phyloP scores from a whole-genome alignment of 2,113 vertebrate genomes.

The Cyanoramphus novaezelandiae region DNA sequence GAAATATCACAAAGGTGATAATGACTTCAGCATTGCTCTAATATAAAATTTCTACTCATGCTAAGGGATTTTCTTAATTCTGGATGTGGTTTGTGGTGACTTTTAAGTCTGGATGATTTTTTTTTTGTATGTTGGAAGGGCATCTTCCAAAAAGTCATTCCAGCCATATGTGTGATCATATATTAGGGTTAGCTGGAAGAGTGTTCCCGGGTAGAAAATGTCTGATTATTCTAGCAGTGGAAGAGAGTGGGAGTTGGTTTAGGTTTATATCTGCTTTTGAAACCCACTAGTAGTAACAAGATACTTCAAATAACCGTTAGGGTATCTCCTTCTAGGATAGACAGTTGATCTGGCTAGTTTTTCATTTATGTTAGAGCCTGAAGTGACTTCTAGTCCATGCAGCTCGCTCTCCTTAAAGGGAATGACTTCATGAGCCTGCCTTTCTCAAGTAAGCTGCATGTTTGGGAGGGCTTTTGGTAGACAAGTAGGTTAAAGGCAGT shows the following conservation, averaged over 20 bases:
- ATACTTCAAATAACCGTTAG: not conserved
- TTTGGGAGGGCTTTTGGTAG: not conserved
- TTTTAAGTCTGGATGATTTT: not conserved
- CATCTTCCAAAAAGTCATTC: not conserved
- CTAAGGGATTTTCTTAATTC: not conserved
- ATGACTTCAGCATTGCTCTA: not conserved
- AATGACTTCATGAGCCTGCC: not conserved
- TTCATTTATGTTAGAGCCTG: not conserved
- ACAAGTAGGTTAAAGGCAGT: not conserved
- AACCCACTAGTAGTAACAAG: not conserved
- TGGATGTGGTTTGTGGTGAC: not conserved
- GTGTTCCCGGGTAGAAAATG: not conserved
- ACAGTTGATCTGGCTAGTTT: not conserved
- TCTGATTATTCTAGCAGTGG: not conserved
- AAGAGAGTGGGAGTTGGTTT: not conserved
- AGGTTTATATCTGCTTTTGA: not conserved
- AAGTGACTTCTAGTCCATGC: not conserved
- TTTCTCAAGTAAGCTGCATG: not conserved
- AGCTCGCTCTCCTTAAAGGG: not conserved
- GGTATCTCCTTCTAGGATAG: not conserved
- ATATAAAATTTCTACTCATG: not conserved
- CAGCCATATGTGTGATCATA: not conserved
- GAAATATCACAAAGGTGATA: not conserved
- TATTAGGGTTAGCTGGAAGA: not conserved
- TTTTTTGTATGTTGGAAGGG: not conserved